Conservation (phyloP, 2,888 invertebrate species). For the Rhagium mordax region DNA sequence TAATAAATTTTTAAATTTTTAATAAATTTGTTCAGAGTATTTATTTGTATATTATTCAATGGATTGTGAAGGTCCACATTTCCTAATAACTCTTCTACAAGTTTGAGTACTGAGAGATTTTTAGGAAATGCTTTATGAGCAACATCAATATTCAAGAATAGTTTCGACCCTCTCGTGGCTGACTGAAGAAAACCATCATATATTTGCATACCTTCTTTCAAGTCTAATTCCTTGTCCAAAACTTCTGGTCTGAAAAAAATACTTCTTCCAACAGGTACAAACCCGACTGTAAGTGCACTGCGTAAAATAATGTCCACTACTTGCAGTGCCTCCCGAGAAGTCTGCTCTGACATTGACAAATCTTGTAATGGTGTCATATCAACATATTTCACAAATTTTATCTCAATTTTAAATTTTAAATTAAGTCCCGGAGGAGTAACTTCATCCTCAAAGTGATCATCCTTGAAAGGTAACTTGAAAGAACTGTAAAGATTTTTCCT, state of each 20-base stretch:
- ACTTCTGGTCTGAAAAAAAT: constrained; percentile 60
- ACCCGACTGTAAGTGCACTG: constrained; percentile 71
- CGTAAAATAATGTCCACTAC: constrained; percentile 90
- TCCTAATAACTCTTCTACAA: constrained; percentile 44
- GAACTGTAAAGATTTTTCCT: constrained; percentile 78
- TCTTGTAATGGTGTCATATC: constrained; percentile 66
- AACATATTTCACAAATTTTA: constrained; percentile 66
- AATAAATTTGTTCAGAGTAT: constrained; percentile 49
- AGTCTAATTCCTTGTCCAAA: no score
- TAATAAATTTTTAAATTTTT: constrained; percentile 68
- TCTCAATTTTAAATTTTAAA: constrained; percentile 46
- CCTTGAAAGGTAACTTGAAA: constrained; percentile 69
- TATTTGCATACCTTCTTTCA: constrained; percentile 87
- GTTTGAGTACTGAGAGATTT: constrained; percentile 70
- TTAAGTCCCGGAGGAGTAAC: constrained; percentile 44
- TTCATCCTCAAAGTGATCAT: constrained; percentile 48
- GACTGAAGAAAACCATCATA: constrained; percentile 96
- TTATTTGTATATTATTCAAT: constrained; percentile 47
- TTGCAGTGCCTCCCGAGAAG: constrained; percentile 78
- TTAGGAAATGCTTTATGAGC: constrained; percentile 86
- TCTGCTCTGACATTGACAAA: constrained; percentile 45
- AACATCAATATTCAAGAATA: constrained; percentile 93
- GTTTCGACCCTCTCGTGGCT: constrained; percentile 90
- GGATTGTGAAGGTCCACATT: constrained; percentile 31
- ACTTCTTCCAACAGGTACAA: constrained; percentile 60